Evolutionary conservation across 2,888 invertebrate species (phyloP).

Genomic region (Dryomyza anilis): DNA sequence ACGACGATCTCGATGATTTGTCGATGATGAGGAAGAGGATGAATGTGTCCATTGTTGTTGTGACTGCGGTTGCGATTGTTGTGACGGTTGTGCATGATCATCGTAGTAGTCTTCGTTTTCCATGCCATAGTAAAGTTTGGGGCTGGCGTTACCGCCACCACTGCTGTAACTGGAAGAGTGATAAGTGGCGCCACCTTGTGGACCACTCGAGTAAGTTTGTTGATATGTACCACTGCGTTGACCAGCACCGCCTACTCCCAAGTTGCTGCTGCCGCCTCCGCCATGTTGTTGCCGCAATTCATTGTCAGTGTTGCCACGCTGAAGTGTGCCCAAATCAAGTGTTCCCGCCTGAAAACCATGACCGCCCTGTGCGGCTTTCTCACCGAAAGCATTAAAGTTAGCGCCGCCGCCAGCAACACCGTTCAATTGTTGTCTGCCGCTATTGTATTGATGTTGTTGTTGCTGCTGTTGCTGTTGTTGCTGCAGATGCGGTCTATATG

Average conservation of each 20-base stretch:
- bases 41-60: slow-evolving; percentile 12
- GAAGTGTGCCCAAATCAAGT: slow-evolving; percentile 50
- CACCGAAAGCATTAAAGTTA: neutral
- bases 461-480: slow-evolving; percentile 16
- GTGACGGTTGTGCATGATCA: slow-evolving; percentile 36
- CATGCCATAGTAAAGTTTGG: slow-evolving; percentile 34
- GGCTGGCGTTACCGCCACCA: neutral
- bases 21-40: slow-evolving; percentile 34
- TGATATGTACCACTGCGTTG: neutral
- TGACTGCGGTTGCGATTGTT: slow-evolving; percentile 30
- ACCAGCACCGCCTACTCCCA: slow-evolving; percentile 21
- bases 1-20: slow-evolving; percentile 48
- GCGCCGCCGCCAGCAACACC: slow-evolving; percentile 34
- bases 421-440: slow-evolving; percentile 39
- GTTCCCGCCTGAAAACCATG: slow-evolving; percentile 54
- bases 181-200: slow-evolving; percentile 27
- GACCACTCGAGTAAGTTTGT: slow-evolving; percentile 1
- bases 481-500: slow-evolving; percentile 32
- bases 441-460: slow-evolving; percentile 32
- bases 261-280: slow-evolving; percentile 22
- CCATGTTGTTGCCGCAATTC: slow-evolving; percentile 45
- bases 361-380: slow-evolving; percentile 43
- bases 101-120: slow-evolving; percentile 55
- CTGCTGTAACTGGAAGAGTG: slow-evolving; percentile 37
- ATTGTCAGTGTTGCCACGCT: slow-evolving; percentile 55